These are phyloP conservation scores for Gracilinanus agilis DNA, from an alignment of 2,113 vertebrate genomes.

Conservation along the genomic window DNA sequence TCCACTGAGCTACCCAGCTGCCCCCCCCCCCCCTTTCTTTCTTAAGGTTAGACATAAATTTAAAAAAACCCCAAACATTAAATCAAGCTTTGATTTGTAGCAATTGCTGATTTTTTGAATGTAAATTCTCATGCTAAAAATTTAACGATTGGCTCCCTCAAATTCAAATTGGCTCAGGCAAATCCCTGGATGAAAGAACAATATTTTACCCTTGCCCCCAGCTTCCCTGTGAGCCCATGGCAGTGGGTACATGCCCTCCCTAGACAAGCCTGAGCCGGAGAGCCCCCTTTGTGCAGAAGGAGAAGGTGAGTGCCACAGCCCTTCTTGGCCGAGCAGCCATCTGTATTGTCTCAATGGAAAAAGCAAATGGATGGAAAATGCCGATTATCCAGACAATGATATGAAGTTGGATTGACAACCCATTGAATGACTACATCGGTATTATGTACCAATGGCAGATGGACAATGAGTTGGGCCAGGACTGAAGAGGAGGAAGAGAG, in stretches of 20 bases:
- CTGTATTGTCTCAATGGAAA: background rate
- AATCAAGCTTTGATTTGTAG: background rate
- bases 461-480: background rate
- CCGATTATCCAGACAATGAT: background rate
- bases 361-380: background rate
- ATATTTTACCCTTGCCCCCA: background rate
- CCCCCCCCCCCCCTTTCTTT: too few relatives aligned
- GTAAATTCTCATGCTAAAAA: background rate
- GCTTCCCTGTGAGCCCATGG: background rate
- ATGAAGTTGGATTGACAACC: background rate
- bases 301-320: background rate
- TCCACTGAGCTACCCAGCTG: too few relatives aligned
- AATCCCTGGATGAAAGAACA: background rate
- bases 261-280: background rate
- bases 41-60: too few relatives aligned
- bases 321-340: background rate
- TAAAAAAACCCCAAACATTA: too few relatives aligned
- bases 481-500: background rate
- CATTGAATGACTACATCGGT: background rate
- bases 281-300: background rate
- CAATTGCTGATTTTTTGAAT: background rate
- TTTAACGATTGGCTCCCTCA: background rate
- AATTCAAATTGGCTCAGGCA: background rate
- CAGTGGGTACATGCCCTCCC: background rate
- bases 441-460: background rate